Base-by-base conservation (phyloP, 1,140 invertebrate species). In the Drosophila pachea region DNA sequence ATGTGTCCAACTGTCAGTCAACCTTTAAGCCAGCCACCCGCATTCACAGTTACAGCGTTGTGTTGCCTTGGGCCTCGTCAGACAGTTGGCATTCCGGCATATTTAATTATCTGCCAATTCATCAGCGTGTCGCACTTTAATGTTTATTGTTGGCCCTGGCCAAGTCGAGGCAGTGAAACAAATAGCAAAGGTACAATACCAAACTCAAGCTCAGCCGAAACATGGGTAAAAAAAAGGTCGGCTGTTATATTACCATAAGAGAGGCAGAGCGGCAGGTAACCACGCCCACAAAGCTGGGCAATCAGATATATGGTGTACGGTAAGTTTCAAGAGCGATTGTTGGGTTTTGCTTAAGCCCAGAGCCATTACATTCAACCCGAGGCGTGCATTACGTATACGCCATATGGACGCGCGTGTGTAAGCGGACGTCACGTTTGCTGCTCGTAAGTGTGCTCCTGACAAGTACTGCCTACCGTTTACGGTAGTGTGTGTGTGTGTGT, bases 341-440 rank as follows among this genome's bases (percentile, higher is more conserved):
- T 22, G 50, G 11, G 16, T 67, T 79, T 62, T 73, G 68, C 79
- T 50, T 47, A 49, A 62, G 53, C 45, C 56, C 53, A 32, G 4
- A 35, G 36, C 1, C n/a, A 22, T 66, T 31, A 22, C 9, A 45
- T 52, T 50, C 12, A 40, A 14, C 14, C 36, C 12, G 43, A 16
- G 36, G 31, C 47, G 48, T 29, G 45, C 40, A 65, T 77, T 71
- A 82, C 62, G 78, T 77, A 81, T 82, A 74, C 78, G 78, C 70
- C 56, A 50, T 22, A 3, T 22, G 22, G 1, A 22, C 22, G n/a
- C n/a, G n/a, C 62, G 73, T 65, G 62, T 52, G 8, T 6, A 42
- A 73, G 48, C 48, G 38, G 32, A 40, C 68, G 53, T 63, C 69
- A 73, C 61, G 58, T 73, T 69, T 69, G 53, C 76, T 35, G 61